phyloP scores from a whole-genome alignment of 37 sponge, comb jelly and placozoan genomes.

The Petrosia ficiformis region DNA sequence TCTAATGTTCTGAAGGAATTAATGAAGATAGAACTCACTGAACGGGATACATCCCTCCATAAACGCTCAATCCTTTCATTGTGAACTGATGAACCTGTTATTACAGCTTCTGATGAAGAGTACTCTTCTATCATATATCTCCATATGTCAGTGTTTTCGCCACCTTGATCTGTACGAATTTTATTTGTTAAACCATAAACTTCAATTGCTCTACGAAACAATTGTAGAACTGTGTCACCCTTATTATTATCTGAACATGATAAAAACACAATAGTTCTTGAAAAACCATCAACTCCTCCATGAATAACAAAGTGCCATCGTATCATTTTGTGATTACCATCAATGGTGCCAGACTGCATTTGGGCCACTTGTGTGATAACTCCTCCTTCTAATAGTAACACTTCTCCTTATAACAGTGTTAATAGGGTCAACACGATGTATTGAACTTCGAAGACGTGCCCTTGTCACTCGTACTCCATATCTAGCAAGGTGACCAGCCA shows the following conservation, averaged over 20 bases:
- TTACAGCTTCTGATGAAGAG: background rate
- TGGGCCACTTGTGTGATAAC: slow-evolving; percentile 15
- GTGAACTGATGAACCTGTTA: slow-evolving; percentile 45
- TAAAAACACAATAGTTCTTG: slow-evolving; percentile 35
- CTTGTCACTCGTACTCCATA: no score
- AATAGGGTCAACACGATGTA: slow-evolving; percentile 48
- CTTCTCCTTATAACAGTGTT: slow-evolving; percentile 11
- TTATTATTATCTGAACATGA: slow-evolving; percentile 29
- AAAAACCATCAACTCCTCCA: slow-evolving; percentile 51
- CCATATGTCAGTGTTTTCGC: slow-evolving; percentile 45
- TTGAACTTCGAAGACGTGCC: no score
- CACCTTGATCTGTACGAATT: slow-evolving; percentile 41
- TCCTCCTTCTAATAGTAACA: slow-evolving; percentile 13
- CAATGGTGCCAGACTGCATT: slow-evolving; percentile 34
- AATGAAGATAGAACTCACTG: slow-evolving; percentile 17
- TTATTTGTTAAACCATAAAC: slow-evolving; percentile 15
- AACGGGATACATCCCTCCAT: slow-evolving; percentile 50
- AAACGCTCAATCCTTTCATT: slow-evolving; percentile 60
- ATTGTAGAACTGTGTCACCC: slow-evolving; percentile 31
- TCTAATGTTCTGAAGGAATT: slow-evolving; percentile 26
- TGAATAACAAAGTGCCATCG: slow-evolving; percentile 38
- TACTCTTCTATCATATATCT: slow-evolving; percentile 35
- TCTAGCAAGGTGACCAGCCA: no score
- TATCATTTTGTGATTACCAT: slow-evolving; percentile 31
- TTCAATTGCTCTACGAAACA: slow-evolving; percentile 19